Conservation (phyloP, 2,888 invertebrate genomes). For the Drosophila mimetica region DNA sequence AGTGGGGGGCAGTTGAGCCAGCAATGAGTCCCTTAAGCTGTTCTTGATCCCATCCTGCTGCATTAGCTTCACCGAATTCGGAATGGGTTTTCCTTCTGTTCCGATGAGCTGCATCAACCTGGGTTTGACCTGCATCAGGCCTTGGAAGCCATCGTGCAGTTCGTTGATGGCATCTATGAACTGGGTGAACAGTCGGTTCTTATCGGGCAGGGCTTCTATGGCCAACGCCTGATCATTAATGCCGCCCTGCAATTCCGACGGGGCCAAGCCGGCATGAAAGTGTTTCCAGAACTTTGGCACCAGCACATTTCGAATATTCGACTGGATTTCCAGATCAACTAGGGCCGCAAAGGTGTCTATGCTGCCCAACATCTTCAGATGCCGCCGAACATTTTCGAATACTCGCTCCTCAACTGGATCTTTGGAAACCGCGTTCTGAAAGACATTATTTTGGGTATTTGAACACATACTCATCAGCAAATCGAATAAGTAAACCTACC, state of each 20-base stretch:
- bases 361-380: conserved; percentile 40
- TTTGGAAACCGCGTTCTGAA: not conserved
- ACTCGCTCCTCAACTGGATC: conserved; percentile 34
- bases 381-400: conserved; percentile 48
- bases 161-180: conserved; percentile 81
- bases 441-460: not conserved
- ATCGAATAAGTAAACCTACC: conserved; percentile 49
- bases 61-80: conserved; percentile 83
- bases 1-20: conserved; percentile 89
- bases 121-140: conserved; percentile 62
- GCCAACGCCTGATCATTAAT: conserved; percentile 33
- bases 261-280: conserved; percentile 51
- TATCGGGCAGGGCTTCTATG: conserved; percentile 52
- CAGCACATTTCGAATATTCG: conserved; percentile 73
- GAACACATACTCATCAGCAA: not conserved
- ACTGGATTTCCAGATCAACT: conserved; percentile 77
- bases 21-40: conserved; percentile 82
- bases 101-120: conserved; percentile 61
- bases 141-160: conserved; percentile 73
- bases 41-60: conserved; percentile 85
- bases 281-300: conserved; percentile 83
- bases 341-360: conserved; percentile 65
- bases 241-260: conserved; percentile 20
- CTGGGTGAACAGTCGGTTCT: conserved; percentile 68
- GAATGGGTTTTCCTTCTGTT: conserved; percentile 4